Conservation (phyloP, 2,113 vertebrate species). For the Calyptommatus sinebrachiatus region DNA sequence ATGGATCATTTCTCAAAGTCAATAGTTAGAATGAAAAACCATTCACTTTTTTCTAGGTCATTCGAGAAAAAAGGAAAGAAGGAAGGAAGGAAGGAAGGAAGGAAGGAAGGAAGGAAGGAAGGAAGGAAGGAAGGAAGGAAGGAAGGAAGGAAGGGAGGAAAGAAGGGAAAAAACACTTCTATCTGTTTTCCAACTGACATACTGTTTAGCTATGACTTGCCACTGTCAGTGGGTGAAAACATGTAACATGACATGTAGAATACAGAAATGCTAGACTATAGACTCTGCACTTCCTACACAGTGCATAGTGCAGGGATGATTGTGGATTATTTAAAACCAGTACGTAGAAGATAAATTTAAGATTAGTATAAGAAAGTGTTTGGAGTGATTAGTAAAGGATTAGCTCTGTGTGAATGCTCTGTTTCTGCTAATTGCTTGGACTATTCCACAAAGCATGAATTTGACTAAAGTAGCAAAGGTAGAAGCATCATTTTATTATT, state of each 20-base stretch:
- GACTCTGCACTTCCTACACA: neutral
- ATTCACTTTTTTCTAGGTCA: neutral
- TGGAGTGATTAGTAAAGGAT: constrained; percentile 13
- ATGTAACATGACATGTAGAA: no score
- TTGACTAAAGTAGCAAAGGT: neutral
- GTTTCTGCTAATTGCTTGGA: no score
- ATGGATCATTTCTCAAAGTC: neutral
- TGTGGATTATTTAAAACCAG: no score
- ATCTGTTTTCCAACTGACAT: neutral
- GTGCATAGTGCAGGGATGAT: constrained; percentile 45
- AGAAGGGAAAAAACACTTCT: neutral
- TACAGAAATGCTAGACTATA: neutral
- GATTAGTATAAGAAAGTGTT: constrained; percentile 70
- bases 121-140: no score
- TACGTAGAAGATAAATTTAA: neutral
- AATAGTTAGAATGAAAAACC: neutral
- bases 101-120: neutral
- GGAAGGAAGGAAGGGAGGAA: neutral
- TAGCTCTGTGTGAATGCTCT: no score
- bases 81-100: no score
- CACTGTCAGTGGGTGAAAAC: constrained; percentile 26
- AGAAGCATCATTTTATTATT: neutral
- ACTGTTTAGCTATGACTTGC: constrained; percentile 62
- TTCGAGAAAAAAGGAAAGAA: neutral
- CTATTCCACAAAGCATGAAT: no score